These are phyloP conservation scores for Cephus pulcher DNA, from an alignment of 2,888 invertebrate genomes.

Conservation along the genomic window DNA sequence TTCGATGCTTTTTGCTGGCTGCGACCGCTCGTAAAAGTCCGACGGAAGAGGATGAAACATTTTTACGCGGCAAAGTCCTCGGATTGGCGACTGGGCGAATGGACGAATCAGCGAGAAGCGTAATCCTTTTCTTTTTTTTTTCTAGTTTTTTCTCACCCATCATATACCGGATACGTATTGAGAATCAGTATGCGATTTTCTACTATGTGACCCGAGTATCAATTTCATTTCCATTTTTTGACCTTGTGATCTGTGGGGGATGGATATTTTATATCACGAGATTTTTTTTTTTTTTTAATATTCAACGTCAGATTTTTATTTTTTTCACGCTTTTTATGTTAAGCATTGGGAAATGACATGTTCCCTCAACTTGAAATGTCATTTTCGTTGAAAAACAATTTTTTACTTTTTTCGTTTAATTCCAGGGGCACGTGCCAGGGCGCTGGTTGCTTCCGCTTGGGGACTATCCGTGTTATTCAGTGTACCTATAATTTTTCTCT, in stretches of 20 bases:
- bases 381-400: neutral
- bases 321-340: neutral
- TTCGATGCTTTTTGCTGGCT: neutral
- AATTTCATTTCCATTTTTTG: neutral
- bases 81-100: neutral
- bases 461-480: constrained; percentile 84
- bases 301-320: neutral
- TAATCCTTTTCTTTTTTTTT: constrained; percentile 21
- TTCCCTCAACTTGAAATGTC: neutral
- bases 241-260: neutral
- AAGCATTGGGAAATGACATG: neutral
- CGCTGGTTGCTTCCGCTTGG: constrained; percentile 86
- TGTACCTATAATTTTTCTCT: constrained; percentile 82
- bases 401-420: constrained; percentile 35
- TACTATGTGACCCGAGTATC: neutral
- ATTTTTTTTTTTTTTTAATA: neutral
- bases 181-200: neutral
- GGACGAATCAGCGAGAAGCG: neutral
- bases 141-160: neutral
- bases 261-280: neutral
- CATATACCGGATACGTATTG: neutral
- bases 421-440: constrained; percentile 87
- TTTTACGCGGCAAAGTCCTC: constrained; percentile 22
- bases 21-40: constrained; percentile 16
- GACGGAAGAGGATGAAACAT: constrained; percentile 22